Percentiles rank a stretch among this genome's conserved stretches.
These are phyloP conservation scores for Tetrao urogallus DNA, from an alignment of 2,113 vertebrate genomes.

Conservation along the genomic window DNA sequence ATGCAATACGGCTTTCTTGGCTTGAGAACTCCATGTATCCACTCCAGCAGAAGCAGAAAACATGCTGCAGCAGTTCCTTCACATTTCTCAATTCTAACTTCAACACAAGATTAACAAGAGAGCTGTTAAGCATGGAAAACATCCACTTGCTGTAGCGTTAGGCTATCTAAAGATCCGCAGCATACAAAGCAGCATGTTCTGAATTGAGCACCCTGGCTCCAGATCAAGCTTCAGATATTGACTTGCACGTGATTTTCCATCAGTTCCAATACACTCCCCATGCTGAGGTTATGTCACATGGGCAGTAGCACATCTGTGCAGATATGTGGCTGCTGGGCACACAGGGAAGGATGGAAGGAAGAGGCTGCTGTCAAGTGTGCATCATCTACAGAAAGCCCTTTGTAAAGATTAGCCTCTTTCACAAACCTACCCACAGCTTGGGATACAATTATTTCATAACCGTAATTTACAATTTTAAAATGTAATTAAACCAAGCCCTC, in stretches of 20 bases:
- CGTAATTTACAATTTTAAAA: too few relatives aligned
- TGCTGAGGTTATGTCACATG: rapidly evolving
- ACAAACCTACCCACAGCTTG: background rate
- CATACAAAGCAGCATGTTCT: rapidly evolving
- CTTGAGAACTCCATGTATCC: background rate
- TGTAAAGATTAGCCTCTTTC: background rate
- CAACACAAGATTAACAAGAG: background rate
- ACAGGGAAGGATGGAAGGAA: background rate
- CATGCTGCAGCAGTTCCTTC: background rate
- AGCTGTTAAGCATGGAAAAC: background rate
- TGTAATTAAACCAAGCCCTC: background rate
- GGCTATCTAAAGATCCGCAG: rapidly evolving
- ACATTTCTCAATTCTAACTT: background rate
- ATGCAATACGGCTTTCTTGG: background rate
- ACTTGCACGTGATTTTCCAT: background rate
- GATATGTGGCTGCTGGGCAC: background rate
- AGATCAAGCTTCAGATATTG: background rate
- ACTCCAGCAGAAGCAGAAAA: background rate
- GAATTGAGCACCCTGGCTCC: background rate
- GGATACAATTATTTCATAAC: background rate
- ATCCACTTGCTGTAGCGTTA: background rate
- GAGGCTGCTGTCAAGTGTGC: background rate
- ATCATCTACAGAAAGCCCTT: background rate
- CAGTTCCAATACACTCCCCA: rapidly evolving
- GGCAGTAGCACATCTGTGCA: background rate